Evolutionary conservation across 2,113 vertebrate species (phyloP).

Genomic region (Malaclemys terrapin): DNA sequence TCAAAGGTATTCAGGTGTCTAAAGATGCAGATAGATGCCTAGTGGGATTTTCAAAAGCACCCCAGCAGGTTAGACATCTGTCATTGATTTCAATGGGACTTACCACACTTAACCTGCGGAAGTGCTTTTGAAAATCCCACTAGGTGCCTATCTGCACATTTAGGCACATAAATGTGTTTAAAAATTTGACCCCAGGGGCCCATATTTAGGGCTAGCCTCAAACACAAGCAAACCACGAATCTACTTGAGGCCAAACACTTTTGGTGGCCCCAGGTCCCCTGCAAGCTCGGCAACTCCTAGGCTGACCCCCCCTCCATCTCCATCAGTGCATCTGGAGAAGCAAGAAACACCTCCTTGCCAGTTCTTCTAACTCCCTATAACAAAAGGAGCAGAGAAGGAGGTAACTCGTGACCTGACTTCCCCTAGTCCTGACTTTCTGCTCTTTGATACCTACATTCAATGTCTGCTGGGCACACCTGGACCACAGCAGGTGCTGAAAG

Average conservation of each 20-base stretch:
- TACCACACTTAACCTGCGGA: neutral
- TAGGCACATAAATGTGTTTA: neutral
- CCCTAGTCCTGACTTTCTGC: neutral
- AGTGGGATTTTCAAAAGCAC: neutral
- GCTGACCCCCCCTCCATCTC: no score
- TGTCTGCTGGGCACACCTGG: neutral
- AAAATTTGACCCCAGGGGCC: neutral
- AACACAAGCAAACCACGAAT: neutral
- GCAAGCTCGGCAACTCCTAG: neutral
- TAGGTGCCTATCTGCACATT: neutral
- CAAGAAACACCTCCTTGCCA: neutral
- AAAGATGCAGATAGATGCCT: neutral
- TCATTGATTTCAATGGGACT: neutral
- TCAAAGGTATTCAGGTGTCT: neutral
- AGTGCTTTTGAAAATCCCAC: neutral
- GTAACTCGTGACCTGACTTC: neutral
- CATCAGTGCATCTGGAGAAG: neutral
- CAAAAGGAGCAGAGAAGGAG: neutral
- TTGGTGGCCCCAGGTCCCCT: neutral
- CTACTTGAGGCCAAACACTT: neutral
- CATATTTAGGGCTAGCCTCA: neutral
- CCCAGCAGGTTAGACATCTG: neutral
- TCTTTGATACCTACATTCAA: neutral
- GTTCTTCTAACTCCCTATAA: neutral
- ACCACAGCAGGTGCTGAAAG: neutral